A percentile compares a stretch with the other conserved stretches of the same genome.
Evolutionary conservation across 2,113 vertebrate species (phyloP).

Genomic region (Mirza zaza): DNA sequence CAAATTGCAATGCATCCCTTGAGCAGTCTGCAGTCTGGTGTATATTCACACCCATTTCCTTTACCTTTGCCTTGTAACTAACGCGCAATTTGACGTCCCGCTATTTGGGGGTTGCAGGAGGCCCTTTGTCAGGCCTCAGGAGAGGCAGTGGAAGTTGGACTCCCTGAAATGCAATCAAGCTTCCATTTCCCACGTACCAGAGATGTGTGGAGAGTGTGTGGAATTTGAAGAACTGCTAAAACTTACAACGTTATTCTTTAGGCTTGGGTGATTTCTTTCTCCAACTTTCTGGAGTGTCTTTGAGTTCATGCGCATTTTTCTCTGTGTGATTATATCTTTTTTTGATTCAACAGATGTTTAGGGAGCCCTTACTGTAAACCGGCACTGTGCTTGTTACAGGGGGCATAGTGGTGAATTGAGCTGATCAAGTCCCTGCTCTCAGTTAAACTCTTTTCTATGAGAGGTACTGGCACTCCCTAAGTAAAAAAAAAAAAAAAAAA

Average conservation of each 20-base stretch:
- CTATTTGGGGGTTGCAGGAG: too few species aligned
- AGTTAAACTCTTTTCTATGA: not conserved
- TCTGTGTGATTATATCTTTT: not conserved
- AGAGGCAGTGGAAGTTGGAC: not conserved
- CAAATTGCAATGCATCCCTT: fast-evolving
- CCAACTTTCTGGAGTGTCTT: fast-evolving
- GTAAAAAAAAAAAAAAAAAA: too few species aligned
- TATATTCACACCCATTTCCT: fast-evolving
- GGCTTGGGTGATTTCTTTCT: fast-evolving
- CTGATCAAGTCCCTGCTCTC: not conserved
- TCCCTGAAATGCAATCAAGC: not conserved
- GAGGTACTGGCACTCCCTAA: fast-evolving
- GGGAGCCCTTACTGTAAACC: fast-evolving
- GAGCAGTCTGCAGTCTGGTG: not conserved
- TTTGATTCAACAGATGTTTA: too few species aligned
- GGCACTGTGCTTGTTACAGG: not conserved
- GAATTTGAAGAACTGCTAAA: not conserved
- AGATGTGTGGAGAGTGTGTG: fast-evolving
- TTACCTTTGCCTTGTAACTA: too few species aligned
- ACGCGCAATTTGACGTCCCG: not conserved
- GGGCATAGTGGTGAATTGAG: fast-evolving
- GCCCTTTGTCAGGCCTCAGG: not conserved
- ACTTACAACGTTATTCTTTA: fast-evolving
- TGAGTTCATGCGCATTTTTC: not conserved
- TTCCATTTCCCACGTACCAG: not conserved